Evolutionary conservation across 2,888 invertebrate species (phyloP).

Genomic region (Halocaridina rubra): DNA sequence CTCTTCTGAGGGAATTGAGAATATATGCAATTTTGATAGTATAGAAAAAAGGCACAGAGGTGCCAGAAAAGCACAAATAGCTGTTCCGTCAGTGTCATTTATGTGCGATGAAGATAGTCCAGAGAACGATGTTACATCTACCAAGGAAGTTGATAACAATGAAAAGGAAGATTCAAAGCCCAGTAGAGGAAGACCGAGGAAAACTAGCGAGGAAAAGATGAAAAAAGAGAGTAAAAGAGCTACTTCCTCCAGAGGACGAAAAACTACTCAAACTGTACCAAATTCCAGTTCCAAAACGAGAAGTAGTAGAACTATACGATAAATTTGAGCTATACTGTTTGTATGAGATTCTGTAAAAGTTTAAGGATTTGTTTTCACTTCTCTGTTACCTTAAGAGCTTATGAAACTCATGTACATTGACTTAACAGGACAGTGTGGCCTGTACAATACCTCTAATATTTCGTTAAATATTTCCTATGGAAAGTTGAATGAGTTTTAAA

Average conservation of each 20-base stretch:
- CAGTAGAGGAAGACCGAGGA: neutral
- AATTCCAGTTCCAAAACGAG: neutral
- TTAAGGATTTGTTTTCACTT: too few species aligned
- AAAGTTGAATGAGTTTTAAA: too few species aligned
- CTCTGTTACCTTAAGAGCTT: too few species aligned
- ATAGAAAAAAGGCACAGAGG: neutral
- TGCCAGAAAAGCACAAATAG: neutral
- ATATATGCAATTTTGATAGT: neutral
- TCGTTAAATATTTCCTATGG: too few species aligned
- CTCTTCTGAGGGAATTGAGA: neutral
- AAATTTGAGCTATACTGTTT: too few species aligned
- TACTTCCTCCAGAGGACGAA: neutral
- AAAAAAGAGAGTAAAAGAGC: neutral
- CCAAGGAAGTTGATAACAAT: neutral
- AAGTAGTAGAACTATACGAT: conserved; percentile 18
- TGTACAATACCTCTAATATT: too few species aligned
- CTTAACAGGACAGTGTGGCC: too few species aligned
- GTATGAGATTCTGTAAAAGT: too few species aligned
- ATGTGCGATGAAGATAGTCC: neutral
- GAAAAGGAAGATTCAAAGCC: neutral
- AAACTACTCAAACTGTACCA: neutral
- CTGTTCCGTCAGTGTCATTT: too few species aligned
- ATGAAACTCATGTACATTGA: too few species aligned
- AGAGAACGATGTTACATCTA: too few species aligned
- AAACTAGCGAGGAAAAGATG: neutral